Base-by-base conservation (phyloP, 2,888 invertebrate species). In the Hedya salicella region DNA sequence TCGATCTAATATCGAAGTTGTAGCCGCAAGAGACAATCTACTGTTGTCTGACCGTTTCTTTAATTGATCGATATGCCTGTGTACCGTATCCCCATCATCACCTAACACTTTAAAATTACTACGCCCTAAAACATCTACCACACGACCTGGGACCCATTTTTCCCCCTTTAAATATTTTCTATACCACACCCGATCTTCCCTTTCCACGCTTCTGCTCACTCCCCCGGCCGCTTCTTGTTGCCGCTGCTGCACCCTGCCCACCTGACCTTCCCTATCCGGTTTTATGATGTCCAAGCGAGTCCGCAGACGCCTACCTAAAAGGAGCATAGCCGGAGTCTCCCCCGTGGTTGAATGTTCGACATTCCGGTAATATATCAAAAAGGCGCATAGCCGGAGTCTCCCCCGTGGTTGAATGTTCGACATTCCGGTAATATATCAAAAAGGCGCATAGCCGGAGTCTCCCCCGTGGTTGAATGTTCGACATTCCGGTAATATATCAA, bases 301-400 rank as follows among this genome's bases (percentile, higher is more conserved):
- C 1, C 74, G 50, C 2, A 73, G 32, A 0, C 42, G 14, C 13
- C 70, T 60, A 1, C 68, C 62, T 59, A 68, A 60, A 30, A 74
- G 14, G 8, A 70, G 14, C n/a, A 42, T 5, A 0, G 70, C 70
- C 1, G 70, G 72, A 8, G 63, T 68, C 17, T 71, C 68, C 1
- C 71, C 69, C 1, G 59, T 74, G 6, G 68, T 68, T 39, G 62
- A 50, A 44, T 73, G 72, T 32, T 56, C 50, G 8, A 62, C 67
- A 36, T 72, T 71, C 17, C 68, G 53, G 49, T 72, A 74, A 11
- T 64, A 40, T 17, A 70, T 44, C 16, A 71, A 62, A 54, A 69
- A 73, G 36, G 63, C n/a, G n/a, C n/a, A n/a, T n/a, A n/a, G n/a
- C n/a, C n/a, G n/a, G n/a, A n/a, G n/a, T n/a, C n/a, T n/a, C n/a